Evolutionary conservation across 1,140 invertebrate genomes (phyloP).

Genomic region (Pseudomyrmex concolor): DNA sequence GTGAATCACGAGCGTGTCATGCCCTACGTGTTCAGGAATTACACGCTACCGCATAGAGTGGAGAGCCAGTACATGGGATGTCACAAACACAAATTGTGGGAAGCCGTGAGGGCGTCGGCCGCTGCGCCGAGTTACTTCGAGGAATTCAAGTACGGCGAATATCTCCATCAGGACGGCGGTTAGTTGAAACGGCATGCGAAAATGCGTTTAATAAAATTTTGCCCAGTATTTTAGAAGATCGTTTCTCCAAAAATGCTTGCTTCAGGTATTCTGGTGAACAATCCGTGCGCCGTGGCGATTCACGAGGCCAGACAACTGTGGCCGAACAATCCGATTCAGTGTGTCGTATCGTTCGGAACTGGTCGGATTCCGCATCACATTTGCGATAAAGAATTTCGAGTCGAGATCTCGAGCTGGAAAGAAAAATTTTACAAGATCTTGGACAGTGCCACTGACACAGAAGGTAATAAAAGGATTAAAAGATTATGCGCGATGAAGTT

Average conservation of each 20-base stretch:
- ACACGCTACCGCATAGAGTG: slow-evolving; percentile 90
- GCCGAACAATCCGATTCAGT: slow-evolving; percentile 92
- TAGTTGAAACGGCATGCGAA: slow-evolving; percentile 3
- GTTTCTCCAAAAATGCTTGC: not conserved
- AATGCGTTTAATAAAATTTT: not conserved
- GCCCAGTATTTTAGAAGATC: not conserved
- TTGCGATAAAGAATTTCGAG: slow-evolving; percentile 73
- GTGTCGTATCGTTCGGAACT: slow-evolving; percentile 95
- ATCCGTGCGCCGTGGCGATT: slow-evolving; percentile 95
- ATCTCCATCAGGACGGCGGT: slow-evolving; percentile 91
- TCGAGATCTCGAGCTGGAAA: slow-evolving; percentile 88
- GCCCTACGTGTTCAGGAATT: slow-evolving; percentile 96
- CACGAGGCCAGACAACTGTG: slow-evolving; percentile 95
- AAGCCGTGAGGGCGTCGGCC: slow-evolving; percentile 95
- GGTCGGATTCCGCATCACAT: slow-evolving; percentile 87
- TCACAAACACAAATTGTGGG: slow-evolving; percentile 91
- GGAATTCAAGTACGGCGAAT: slow-evolving; percentile 91
- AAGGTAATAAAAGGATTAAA: slow-evolving; percentile 86
- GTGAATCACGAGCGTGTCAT: slow-evolving; percentile 92
- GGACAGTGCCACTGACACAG: slow-evolving; percentile 95
- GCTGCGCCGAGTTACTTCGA: slow-evolving; percentile 97
- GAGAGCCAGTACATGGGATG: slow-evolving; percentile 93
- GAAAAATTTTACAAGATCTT: slow-evolving; percentile 94
- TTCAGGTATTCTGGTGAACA: slow-evolving; percentile 95
- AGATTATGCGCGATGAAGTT: slow-evolving; percentile 1